Evolutionary conservation across 2,797 vertebrate species (phyloP), one percentile per base, ranked within the genome.

Genomic region (Thripadectes ignobilis): DNA sequence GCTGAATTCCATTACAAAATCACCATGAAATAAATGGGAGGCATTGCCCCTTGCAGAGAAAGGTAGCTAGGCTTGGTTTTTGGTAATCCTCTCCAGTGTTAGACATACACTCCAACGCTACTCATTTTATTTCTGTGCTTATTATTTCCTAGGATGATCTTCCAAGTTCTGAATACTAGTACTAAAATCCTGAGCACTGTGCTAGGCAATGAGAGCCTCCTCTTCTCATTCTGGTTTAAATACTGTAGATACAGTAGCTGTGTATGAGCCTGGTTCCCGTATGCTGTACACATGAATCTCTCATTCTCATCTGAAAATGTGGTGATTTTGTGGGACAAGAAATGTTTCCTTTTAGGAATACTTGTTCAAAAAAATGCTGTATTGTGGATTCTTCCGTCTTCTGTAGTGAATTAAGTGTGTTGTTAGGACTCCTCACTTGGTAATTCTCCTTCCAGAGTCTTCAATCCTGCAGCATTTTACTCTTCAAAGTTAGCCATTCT

Each of bases 31-130:
- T 54, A 45, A 29, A 21, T 71, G 54, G 3, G n/a, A 73, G 36
- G 4, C 39, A 18, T 63, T 81, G 39, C 13, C 32, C 41, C 10
- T 2, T 45, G 11, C 45, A 45, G 65, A 26, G 19, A 32, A 46
- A 82, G 23, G 13, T 27, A 49, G 16, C 39, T 78, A 8, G 9
- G 6, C 67, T 65, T 54, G 62, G 29, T 17, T 57, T 49, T 41
- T 62, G 48, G 18, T 59, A 38, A 26, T 63, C 27, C 34, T 54
- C 12, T 76, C n/a, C 17, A 18, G 41, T 23, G 68, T 32, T 46
- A 52, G 63, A 14, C 36, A 30, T 41, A 46, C 1, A 4, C 27
- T 72, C 27, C 49, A 29, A 5, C 0, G 0, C 38, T 55, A 6
- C 45, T 75, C 7, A 2, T 43, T 81, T 81, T 71, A 24, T 71